These are phyloP conservation scores for Lamellibrachia luymesi DNA, from an alignment of 1,140 invertebrate genomes.

Conservation along the genomic window DNA sequence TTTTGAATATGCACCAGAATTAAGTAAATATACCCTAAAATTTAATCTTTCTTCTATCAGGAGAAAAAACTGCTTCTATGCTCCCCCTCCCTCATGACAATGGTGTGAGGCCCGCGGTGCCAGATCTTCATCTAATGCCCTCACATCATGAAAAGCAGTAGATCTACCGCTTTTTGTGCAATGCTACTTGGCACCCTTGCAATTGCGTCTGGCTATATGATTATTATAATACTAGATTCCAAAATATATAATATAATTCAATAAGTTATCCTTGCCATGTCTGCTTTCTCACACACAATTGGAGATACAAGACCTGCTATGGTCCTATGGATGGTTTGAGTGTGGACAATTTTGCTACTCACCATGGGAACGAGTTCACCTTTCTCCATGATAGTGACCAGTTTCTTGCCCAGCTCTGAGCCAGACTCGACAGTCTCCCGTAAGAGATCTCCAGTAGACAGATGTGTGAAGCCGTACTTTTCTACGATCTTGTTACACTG, in stretches of 20 bases:
- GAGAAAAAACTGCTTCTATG: too few relatives aligned
- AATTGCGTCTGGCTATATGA: too few relatives aligned
- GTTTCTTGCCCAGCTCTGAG: conserved; percentile 57
- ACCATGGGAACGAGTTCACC: conserved; percentile 77
- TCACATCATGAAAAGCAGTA: too few relatives aligned
- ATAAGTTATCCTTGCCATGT: neutral
- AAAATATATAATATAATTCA: neutral
- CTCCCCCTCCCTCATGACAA: too few relatives aligned
- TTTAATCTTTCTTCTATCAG: too few relatives aligned
- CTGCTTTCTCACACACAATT: neutral
- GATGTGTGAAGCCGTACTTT: conserved; percentile 58
- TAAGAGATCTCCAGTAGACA: conserved; percentile 58
- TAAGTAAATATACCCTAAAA: too few relatives aligned
- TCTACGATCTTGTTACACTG: conserved; percentile 58
- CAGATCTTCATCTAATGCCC: too few relatives aligned
- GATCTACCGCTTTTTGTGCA: too few relatives aligned
- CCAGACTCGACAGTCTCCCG: conserved; percentile 56
- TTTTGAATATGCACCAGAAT: too few relatives aligned
- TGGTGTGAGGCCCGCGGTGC: too few relatives aligned
- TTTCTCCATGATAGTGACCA: conserved; percentile 70
- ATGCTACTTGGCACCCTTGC: too few relatives aligned
- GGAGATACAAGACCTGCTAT: neutral
- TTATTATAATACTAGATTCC: neutral
- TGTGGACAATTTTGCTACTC: conserved; percentile 23
- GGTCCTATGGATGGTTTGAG: neutral